Base-by-base conservation (phyloP, 2,888 invertebrate genomes). In the Mactromeris polynyma region DNA sequence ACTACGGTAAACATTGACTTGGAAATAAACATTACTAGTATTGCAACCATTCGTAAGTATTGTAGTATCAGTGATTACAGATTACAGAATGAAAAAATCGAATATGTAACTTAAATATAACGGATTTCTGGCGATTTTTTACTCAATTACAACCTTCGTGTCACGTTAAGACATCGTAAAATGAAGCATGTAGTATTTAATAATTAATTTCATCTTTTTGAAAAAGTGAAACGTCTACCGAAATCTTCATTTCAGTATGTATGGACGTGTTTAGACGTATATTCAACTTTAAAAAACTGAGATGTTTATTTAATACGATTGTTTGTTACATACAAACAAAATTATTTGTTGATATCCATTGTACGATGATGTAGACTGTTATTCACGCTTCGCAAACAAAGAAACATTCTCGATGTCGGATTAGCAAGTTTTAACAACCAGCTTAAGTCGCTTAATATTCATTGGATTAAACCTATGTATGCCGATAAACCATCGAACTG, bases 251-350 rank as follows among this genome's bases (percentile, higher is more conserved):
- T 26, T 64, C 9, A 9, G 26, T n/a, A 26, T 64, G 58, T 64
- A 64, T 26, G 58, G 11, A 64, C 58, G 11, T 64, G 58, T 64
- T 26, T 9, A 64, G 58, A 64, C n/a, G 7, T 64, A 26, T 64
- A 26, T 64, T n/a, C 7, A 11, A n/a, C 58, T 6, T 6, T 26
- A 21, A 64, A 26, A 64, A 26, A 64, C 7, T 64, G 58, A 64
- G 58, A 64, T 64, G 58, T 64, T n/a, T 26, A 64, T 64, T 64
- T n/a, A 26, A 64, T 64, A 7, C 58, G n/a, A 64, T 64, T 64
- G 58, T 64, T 64, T 64, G 58, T 64, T 26, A 26, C 58, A 26
- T 4, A 64, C 58, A 64, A 64, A 64, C 26, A 64, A 21, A 26
- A 64, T 11, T 64, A 3, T 2, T 26, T n/a, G 26, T n/a, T n/a